phyloP scores from a whole-genome alignment of 2,797 vertebrate genomes.

The Oophaga sylvatica region DNA sequence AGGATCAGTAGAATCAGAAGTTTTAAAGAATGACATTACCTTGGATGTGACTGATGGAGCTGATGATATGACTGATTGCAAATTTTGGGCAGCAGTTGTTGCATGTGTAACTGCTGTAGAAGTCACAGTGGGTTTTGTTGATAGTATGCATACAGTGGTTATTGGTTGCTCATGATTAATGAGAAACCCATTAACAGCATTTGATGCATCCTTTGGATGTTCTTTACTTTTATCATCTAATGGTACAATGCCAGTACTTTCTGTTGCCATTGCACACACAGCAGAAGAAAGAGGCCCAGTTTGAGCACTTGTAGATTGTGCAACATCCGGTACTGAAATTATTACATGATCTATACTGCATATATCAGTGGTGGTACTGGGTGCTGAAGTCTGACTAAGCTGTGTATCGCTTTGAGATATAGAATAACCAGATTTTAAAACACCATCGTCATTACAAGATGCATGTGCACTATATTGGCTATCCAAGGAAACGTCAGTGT shows the following conservation, averaged over 20 bases:
- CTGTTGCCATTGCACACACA: background rate
- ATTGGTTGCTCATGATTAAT: conserved; percentile 20
- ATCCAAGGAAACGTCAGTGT: conserved; percentile 71
- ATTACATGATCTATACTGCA: conserved; percentile 73
- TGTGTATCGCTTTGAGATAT: conserved; percentile 67
- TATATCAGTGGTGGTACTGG: conserved; percentile 62
- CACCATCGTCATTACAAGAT: conserved; percentile 73
- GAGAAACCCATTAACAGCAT: conserved; percentile 56
- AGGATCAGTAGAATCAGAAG: conserved; percentile 84
- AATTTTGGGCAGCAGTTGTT: conserved; percentile 67
- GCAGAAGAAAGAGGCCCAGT: conserved; percentile 54
- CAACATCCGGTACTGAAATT: conserved; percentile 76
- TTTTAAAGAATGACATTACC: conserved; percentile 77
- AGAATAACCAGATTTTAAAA: conserved; percentile 64
- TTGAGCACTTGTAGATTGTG: conserved; percentile 63
- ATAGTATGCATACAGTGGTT: background rate
- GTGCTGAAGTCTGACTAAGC: conserved; percentile 62
- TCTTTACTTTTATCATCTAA: conserved; percentile 69
- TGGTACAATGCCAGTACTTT: conserved; percentile 27
- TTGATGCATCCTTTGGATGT: conserved; percentile 56
- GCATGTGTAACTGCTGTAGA: conserved; percentile 73
- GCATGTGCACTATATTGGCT: conserved; percentile 73
- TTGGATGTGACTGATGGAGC: conserved; percentile 75
- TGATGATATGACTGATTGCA: conserved; percentile 68
- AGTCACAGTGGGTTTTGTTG: conserved; percentile 70